These are phyloP conservation scores for Istiophorus platypterus DNA, from an alignment of 2,113 vertebrate genomes.

Conservation along the genomic window DNA sequence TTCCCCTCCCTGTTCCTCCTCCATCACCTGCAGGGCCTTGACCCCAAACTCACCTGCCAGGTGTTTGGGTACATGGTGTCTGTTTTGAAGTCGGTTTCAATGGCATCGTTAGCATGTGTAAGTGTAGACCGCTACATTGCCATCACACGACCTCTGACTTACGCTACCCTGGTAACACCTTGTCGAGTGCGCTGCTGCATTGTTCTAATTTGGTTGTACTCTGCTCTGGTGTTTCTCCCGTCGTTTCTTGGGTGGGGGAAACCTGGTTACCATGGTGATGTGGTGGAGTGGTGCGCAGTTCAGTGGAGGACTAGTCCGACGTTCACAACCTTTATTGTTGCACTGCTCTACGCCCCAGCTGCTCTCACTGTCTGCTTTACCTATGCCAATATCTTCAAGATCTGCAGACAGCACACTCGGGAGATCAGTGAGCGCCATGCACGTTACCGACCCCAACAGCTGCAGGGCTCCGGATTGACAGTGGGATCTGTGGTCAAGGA, in stretches of 20 bases:
- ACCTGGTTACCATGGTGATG: slow-evolving; percentile 97
- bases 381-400: slow-evolving; percentile 98
- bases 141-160: slow-evolving; percentile 94
- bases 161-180: slow-evolving; percentile 92
- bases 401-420: slow-evolving; percentile 96
- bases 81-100: slow-evolving; percentile 97
- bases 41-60: slow-evolving; percentile 92
- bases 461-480: slow-evolving; percentile 46
- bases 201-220: slow-evolving; percentile 95
- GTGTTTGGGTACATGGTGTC: slow-evolving; percentile 96
- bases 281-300: slow-evolving; percentile 92
- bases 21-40: slow-evolving; percentile 88
- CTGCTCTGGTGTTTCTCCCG: slow-evolving; percentile 93
- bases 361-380: slow-evolving; percentile 96
- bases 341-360: slow-evolving; percentile 94
- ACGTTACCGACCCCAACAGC: slow-evolving; percentile 91
- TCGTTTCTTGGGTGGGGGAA: slow-evolving; percentile 97
- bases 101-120: slow-evolving; percentile 95
- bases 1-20: slow-evolving; percentile 95
- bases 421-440: slow-evolving; percentile 95
- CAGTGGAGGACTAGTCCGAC: slow-evolving; percentile 91
- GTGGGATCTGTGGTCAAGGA: slow-evolving; percentile 57
- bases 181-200: slow-evolving; percentile 95
- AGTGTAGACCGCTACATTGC: slow-evolving; percentile 98
- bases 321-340: slow-evolving; percentile 95